Percentiles rank a stretch among this genome's conserved stretches.
Conservation (phyloP, 2,113 vertebrate genomes). For the Chiloscyllium plagiosum region DNA sequence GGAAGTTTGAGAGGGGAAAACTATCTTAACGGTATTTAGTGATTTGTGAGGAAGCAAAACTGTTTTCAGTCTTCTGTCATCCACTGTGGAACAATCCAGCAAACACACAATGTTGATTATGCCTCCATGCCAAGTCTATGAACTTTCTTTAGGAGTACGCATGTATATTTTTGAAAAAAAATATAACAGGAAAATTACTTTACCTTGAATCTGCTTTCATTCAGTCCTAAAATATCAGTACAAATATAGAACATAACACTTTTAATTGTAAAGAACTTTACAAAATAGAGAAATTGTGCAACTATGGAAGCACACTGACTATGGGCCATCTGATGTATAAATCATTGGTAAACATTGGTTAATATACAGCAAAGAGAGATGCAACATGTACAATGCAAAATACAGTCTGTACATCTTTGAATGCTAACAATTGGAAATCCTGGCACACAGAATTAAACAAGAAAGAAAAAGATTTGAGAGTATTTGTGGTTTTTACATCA, state of each 20-base stretch:
- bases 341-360: constrained; percentile 22
- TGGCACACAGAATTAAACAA: constrained; percentile 53
- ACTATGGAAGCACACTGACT: constrained; percentile 36
- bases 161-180: constrained; percentile 24
- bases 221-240: constrained; percentile 38
- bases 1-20: background rate
- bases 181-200: constrained; percentile 19
- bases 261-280: constrained; percentile 32
- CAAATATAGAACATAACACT: constrained; percentile 35
- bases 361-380: constrained; percentile 5
- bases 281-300: constrained; percentile 38
- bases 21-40: constrained; percentile 19
- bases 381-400: background rate
- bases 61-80: constrained; percentile 18
- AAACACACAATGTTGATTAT: constrained; percentile 19
- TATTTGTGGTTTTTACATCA: constrained; percentile 46
- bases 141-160: background rate
- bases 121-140: background rate
- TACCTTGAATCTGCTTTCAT: constrained; percentile 33
- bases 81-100: constrained; percentile 34
- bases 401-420: constrained; percentile 18
- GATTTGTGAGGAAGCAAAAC: constrained; percentile 30
- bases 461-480: constrained; percentile 51
- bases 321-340: constrained; percentile 33
- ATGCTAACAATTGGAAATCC: constrained; percentile 52